Evolutionary conservation across 2,113 vertebrate genomes (phyloP).

Genomic region (Amphiprion ocellaris): DNA sequence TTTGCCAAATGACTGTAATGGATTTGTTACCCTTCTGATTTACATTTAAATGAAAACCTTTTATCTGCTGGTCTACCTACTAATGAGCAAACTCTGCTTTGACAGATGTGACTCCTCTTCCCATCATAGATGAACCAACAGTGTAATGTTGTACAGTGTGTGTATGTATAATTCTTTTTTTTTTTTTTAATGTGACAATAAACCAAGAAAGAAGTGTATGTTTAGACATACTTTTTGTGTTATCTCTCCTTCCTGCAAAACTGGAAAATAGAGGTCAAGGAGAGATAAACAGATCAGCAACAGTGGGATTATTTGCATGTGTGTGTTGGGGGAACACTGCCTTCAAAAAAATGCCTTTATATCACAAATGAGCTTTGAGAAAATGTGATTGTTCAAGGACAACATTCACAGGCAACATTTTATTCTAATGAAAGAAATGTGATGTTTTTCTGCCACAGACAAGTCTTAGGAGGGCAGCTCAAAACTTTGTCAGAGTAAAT

Average conservation of each 20-base stretch:
- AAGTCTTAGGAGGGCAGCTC: background rate
- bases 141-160: slow-evolving; percentile 3
- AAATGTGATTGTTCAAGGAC: background rate
- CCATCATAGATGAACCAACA: slow-evolving; percentile 28
- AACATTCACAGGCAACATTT: background rate
- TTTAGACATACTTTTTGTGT: background rate
- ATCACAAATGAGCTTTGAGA: background rate
- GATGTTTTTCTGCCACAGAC: background rate
- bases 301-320: slow-evolving; percentile 10
- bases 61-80: slow-evolving; percentile 77
- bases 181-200: too few relatives aligned
- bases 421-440: background rate
- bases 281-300: background rate
- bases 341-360: background rate
- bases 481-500: too few relatives aligned
- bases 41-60: slow-evolving; percentile 85
- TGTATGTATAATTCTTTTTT: background rate
- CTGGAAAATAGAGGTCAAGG: background rate
- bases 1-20: slow-evolving; percentile 77
- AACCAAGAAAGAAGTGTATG: background rate
- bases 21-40: slow-evolving; percentile 82
- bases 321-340: background rate
- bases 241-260: background rate
- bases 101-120: slow-evolving; percentile 63
- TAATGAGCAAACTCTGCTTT: slow-evolving; percentile 66